Evolutionary conservation across 1,140 invertebrate genomes (phyloP), one percentile per base, ranked within the genome.

Genomic region (Centruroides vittatus): DNA sequence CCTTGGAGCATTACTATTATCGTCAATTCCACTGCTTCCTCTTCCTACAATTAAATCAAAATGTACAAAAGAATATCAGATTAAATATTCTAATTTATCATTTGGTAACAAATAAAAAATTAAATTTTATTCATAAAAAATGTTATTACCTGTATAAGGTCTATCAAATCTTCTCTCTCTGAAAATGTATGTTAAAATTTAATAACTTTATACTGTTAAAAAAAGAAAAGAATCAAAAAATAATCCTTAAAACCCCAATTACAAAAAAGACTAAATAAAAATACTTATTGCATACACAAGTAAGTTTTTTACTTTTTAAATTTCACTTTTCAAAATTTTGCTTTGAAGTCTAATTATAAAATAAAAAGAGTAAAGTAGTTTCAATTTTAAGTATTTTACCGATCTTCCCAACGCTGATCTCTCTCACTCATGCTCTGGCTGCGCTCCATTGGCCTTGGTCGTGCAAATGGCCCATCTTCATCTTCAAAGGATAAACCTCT

Each of bases 21-120:
- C 71, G 65, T 57, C 81, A 73, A 67, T 77, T 76, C 65, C 82
- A 71, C 66, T 82, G 71, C 81, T 81, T 82, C 72, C 83, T 83
- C 55, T 58, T 35, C 59, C 62, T 64, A 8, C 0, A 55, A 9
- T 35, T 34, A 35, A 7, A 13, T 55, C 8, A 36, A 23, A 55
- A 51, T 34, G 0, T 51, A 41, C 23, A 47, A 12, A 47, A 47
- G 12, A 36, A 35, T 41, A 41, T n/a, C 46, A 35, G 23, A 36
- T 10, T 41, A 41, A 5, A 41, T 5, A 13, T 51, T 6, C 50
- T 13, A 51, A 51, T n/a, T 51, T 49, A 49, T 11, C 48, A 11
- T 49, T 10, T 11, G 23, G 23, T 23, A 23, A 23, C 23, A 23
- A 23, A 23, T 23, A 23, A 23, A 23, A 23, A 23, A 23, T 23